Percentiles rank a stretch among this genome's conserved stretches.
phyloP scores from a whole-genome alignment of 1,140 invertebrate genomes.

The Belonocnema kinseyi region DNA sequence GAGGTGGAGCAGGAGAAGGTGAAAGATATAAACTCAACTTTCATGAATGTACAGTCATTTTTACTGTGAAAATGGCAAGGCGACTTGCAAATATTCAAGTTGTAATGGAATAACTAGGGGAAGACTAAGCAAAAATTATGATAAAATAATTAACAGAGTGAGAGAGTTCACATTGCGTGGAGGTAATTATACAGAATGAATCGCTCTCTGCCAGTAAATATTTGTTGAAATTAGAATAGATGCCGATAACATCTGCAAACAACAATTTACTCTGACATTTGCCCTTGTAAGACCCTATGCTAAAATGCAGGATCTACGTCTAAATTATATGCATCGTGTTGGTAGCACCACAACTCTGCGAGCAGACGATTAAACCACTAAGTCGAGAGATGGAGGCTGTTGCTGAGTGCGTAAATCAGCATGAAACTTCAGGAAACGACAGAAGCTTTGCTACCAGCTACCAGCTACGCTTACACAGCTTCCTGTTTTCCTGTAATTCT shows the following conservation, averaged over 20 bases:
- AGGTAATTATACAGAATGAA: too few species aligned
- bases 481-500: constrained; percentile 18
- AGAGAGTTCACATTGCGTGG: too few species aligned
- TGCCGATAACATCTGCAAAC: constrained; percentile 14
- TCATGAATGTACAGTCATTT: too few species aligned
- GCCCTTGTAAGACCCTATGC: constrained; percentile 10
- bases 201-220: not conserved
- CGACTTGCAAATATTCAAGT: too few species aligned
- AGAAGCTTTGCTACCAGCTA: not conserved
- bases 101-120: too few species aligned
- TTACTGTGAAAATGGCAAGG: too few species aligned
- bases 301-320: constrained; percentile 23
- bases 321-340: constrained; percentile 28
- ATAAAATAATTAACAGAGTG: too few species aligned
- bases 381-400: constrained; percentile 29
- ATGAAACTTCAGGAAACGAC: constrained; percentile 23
- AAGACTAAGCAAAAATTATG: too few species aligned
- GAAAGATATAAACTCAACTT: too few species aligned
- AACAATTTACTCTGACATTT: constrained; percentile 5
- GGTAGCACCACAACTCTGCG: constrained; percentile 25
- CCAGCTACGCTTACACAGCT: constrained; percentile 19
- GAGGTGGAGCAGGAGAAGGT: too few species aligned
- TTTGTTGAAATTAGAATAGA: not conserved
- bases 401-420: constrained; percentile 25
- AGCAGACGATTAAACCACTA: constrained; percentile 29